Base-by-base conservation (phyloP, 2,888 invertebrate species). In the Melipona beecheii region DNA sequence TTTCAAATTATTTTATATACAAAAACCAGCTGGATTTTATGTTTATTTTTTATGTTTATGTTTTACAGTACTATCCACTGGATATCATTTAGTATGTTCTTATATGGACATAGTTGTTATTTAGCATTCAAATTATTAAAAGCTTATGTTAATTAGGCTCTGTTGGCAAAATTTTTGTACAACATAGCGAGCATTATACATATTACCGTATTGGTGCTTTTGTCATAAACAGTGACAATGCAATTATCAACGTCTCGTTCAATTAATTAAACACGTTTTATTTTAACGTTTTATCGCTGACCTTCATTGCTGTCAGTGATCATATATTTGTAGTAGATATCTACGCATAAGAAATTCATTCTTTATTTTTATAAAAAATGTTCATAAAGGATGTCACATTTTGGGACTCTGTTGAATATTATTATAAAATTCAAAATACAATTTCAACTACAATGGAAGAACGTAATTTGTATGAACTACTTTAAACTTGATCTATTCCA, bases 181-280 rank as follows among this genome's bases (percentile, higher is more conserved):
- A 50, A 73, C 56, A 31, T 68, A 70, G 77, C 82, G 84, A 77
- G 74, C 85, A 77, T 72, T 85, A 69, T 86, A 80, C 64, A 74
- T 86, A 77, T 72, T 72, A 36, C 78, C 56, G 72, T 79, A 78
- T 89, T 70, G 78, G 84, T 89, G 84, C 86, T 90, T 89, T 86
- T 15, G 15, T 64, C 75, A 74, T 78, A 76, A 84, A 78, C 74
- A 78, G 64, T 60, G 56, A 74, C 83, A 80, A 79, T 75, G 71
- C 62, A 68, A 86, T 80, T 75, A 83, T 85, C 79, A 72, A 81
- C 89, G 84, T 88, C 88, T 89, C 84, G 78, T 85, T 83, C 85
- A 86, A 85, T 83, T 81, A 43, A 43, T 78, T 75, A 66, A 66
- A 56, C 21, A 15, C 60, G 73, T 49, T 17, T 75, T 78, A 64